Evolutionary conservation across 2,888 invertebrate species (phyloP), one percentile per base, ranked within the genome.

Genomic region (Eupeodes luniger): DNA sequence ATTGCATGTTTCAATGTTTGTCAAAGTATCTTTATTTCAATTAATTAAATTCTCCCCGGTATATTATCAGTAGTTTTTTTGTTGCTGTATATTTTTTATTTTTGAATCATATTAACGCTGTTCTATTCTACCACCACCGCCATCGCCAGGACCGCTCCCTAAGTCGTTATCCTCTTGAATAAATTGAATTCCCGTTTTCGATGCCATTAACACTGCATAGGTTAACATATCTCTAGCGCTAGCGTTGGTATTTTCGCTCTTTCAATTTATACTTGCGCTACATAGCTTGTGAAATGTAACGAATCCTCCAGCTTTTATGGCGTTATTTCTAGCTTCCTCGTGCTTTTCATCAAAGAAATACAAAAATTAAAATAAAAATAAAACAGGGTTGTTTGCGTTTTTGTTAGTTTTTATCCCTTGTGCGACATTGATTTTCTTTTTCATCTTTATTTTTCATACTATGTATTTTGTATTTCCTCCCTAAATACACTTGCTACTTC

Each of bases 191-290:
- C 70, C 83, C 85, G 89, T 91, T 92, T 91, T 85, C 91, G 90
- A 91, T 91, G 90, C 92, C 92, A 92, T 92, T 92, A 92, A 91
- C 92, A 90, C 92, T 86, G 84, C 83, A 89, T 89, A 85, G 72
- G 72, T 72, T 72, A 89, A 81, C 85, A 83, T 85, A 90, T 90
- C 91, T 55, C 90, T 74, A 85, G 84, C 91, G 70, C 90, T 74
- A 85, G 84, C 89, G 89, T 77, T 89, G 64, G 66, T 83, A 79
- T 74, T 92, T 81, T 27, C 2, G 69, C 81, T 78, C 79, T 78
- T 90, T 85, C 69, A 88, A 85, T 79, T 85, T 75, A 6, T 61
- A 70, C 59, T 67, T 27, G 51, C 76, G 67, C 76, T 55, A 5
- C 40, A 16, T 66, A 27, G 66, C 69, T 81, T 55, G 85, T 47